Evolutionary conservation across 2,888 invertebrate genomes (phyloP).

Genomic region (Thumatha senex): DNA sequence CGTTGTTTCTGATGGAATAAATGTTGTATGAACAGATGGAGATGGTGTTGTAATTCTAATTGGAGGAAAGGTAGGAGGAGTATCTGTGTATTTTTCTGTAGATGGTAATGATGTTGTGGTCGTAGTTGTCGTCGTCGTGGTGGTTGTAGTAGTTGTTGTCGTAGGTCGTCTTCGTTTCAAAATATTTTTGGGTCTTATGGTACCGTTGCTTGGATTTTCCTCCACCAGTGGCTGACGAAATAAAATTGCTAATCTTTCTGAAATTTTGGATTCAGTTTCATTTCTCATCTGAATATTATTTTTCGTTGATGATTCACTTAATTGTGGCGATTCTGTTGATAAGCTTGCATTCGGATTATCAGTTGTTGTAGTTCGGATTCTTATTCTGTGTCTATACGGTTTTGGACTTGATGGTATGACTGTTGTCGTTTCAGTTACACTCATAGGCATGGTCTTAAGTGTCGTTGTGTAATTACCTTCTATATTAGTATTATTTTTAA

Average conservation of each 20-base stretch:
- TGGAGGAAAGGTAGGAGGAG: constrained; percentile 20
- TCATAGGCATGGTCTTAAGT: constrained; percentile 42
- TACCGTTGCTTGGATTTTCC: constrained; percentile 42
- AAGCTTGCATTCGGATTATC: constrained; percentile 52
- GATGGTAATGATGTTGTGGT: constrained; percentile 24
- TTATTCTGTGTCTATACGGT: constrained; percentile 63
- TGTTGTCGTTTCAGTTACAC: constrained; percentile 49
- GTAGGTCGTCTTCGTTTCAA: constrained; percentile 70
- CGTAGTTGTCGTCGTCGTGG: constrained; percentile 42
- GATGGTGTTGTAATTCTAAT: constrained; percentile 31
- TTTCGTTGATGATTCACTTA: constrained; percentile 53
- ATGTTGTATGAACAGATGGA: constrained; percentile 32
- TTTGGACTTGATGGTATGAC: constrained; percentile 35
- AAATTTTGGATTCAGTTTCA: constrained; percentile 51
- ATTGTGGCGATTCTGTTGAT: constrained; percentile 56
- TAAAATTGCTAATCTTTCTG: constrained; percentile 57
- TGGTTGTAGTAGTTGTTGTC: constrained; percentile 50
- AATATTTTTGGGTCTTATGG: constrained; percentile 59
- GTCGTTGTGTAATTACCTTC: constrained; percentile 46
- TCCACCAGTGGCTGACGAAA: constrained; percentile 57
- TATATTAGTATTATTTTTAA: background rate
- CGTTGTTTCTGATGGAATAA: constrained; percentile 38
- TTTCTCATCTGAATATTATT: constrained; percentile 42
- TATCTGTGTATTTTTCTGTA: constrained; percentile 19
- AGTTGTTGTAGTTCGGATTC: constrained; percentile 72